Percentiles rank a stretch among this genome's conserved stretches.
Conservation (phyloP, 2,113 vertebrate genomes). For the Podarcis raffonei region DNA sequence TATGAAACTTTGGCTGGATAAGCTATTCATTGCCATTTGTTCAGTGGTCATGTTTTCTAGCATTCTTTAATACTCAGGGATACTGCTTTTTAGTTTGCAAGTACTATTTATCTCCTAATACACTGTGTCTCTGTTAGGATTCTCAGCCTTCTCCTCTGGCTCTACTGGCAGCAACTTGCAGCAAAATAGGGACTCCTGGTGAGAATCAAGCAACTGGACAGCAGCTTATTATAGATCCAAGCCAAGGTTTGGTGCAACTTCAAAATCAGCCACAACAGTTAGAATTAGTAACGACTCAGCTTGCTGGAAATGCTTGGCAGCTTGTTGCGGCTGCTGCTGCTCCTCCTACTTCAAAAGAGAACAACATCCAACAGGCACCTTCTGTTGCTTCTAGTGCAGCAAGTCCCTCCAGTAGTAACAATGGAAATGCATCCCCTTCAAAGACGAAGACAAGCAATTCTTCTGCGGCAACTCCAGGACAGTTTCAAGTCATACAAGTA, state of each 20-base stretch:
- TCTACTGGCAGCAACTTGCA: slow-evolving; percentile 98
- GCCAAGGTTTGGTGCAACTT: slow-evolving; percentile 93
- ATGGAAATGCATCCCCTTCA: slow-evolving; percentile 82
- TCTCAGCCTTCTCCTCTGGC: slow-evolving; percentile 97
- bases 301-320: slow-evolving; percentile 96
- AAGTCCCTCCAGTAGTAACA: slow-evolving; percentile 81
- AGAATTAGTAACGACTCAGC: slow-evolving; percentile 95
- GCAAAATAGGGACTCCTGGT: slow-evolving; percentile 95
- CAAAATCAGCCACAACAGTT: slow-evolving; percentile 92
- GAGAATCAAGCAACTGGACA: slow-evolving; percentile 88
- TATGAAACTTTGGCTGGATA: not conserved
- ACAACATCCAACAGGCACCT: slow-evolving; percentile 82
- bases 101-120: slow-evolving; percentile 75
- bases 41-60: slow-evolving; percentile 43
- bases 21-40: not conserved
- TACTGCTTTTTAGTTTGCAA: not conserved
- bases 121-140: slow-evolving; percentile 85
- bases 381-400: slow-evolving; percentile 75
- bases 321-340: slow-evolving; percentile 87
- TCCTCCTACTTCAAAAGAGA: slow-evolving; percentile 90
- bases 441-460: slow-evolving; percentile 83
- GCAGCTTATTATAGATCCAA: slow-evolving; percentile 91
- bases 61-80: slow-evolving; percentile 47
- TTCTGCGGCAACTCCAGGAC: slow-evolving; percentile 73
- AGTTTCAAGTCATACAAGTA: slow-evolving; percentile 96